Evolutionary conservation across 2,113 vertebrate genomes (phyloP).

Genomic region (Paraplagusia blochii): DNA sequence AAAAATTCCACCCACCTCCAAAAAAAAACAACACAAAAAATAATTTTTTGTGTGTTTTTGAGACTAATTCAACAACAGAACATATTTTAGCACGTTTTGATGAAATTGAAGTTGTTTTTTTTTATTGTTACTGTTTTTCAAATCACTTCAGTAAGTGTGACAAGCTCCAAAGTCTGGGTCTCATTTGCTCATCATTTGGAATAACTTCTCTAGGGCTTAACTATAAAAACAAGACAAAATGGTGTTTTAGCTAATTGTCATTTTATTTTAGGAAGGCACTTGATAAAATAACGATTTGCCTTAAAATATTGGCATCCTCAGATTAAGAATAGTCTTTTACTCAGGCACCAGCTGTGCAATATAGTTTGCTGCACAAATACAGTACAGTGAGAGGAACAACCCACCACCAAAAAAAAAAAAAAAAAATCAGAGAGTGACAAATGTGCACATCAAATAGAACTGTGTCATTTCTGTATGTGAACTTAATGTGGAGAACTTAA

Average conservation of each 20-base stretch:
- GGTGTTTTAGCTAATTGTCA: constrained; percentile 13
- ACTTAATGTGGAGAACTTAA: constrained; percentile 28
- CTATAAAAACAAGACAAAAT: no score
- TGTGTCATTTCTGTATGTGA: not conserved
- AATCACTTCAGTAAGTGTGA: no score
- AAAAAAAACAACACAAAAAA: no score
- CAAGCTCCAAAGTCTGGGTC: no score
- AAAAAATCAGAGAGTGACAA: constrained; percentile 19
- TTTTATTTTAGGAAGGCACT: constrained; percentile 64
- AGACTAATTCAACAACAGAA: no score
- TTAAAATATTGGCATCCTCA: no score
- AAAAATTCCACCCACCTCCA: no score
- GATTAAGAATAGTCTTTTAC: constrained; percentile 17
- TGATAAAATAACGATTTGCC: constrained; percentile 47
- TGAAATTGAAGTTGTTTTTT: no score
- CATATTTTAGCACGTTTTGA: no score
- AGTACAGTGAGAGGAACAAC: constrained; percentile 21
- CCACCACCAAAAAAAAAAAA: constrained; percentile 50
- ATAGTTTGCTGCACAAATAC: constrained; percentile 15
- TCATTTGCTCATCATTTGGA: no score
- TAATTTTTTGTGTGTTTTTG: no score
- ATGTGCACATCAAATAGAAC: constrained; percentile 13
- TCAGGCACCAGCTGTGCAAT: constrained; percentile 7
- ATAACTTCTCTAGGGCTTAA: not conserved
- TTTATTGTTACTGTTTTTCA: no score